Percentiles rank a stretch among this genome's conserved stretches.
Conservation (phyloP, 2,888 invertebrate genomes). For the Drosophila cracens region DNA sequence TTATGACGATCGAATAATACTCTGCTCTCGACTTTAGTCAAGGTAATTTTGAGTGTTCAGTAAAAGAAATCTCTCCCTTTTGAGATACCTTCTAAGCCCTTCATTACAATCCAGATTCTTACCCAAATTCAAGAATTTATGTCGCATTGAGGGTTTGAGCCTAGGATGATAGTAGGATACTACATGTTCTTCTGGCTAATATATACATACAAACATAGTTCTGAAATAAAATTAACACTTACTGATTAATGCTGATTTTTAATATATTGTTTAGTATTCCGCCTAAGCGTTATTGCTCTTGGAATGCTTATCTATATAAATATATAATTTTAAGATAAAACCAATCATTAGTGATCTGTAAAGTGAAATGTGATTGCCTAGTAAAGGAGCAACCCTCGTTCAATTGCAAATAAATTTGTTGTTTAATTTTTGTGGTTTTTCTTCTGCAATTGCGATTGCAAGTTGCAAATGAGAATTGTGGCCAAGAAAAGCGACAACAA, state of each 20-base stretch:
- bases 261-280: background rate
- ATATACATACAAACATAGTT: background rate
- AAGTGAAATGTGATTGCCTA: background rate
- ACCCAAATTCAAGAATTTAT: background rate
- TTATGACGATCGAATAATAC: background rate
- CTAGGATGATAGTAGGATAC: background rate
- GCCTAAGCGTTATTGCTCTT: no score
- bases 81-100: background rate
- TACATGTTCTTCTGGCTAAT: background rate
- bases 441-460: constrained; percentile 46
- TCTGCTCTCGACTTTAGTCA: background rate
- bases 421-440: constrained; percentile 17
- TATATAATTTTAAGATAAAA: background rate
- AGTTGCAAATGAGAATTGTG: constrained; percentile 64
- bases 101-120: background rate
- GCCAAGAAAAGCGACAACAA: constrained; percentile 12
- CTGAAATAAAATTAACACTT: background rate
- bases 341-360: background rate
- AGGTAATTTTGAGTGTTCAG: background rate
- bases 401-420: constrained; percentile 15
- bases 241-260: background rate
- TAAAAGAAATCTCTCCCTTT: accelerated
- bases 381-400: constrained; percentile 27
- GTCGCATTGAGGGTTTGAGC: background rate
- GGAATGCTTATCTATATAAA: background rate